Evolutionary conservation across 37 sponge, comb jelly and placozoan genomes (phyloP), one percentile per base, ranked within the genome.

Genomic region (Ianthella basta): DNA sequence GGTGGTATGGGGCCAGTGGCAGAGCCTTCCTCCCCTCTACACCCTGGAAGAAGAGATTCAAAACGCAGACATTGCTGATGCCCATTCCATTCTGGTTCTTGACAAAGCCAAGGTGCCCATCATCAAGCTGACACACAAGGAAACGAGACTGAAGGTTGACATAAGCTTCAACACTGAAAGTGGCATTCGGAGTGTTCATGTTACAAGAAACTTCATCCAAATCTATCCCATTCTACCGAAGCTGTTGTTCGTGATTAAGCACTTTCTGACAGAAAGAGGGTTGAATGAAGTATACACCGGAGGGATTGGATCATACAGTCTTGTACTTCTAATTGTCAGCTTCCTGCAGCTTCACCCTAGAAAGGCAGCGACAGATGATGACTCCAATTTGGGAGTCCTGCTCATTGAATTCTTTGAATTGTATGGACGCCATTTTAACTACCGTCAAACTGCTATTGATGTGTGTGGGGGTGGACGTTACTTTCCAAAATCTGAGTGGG

Each of bases 371-470:
- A 77, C 86, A 16, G 88, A 87, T 10, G 50, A 87, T 35, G 84
- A 90, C 38, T 87, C 95, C 15, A 98, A 98, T 53, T 88, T 96
- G 33, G 99, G 95, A 0, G 99, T 96, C 24, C 83, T 98, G 25
- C 73, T 98, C 63, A 96, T 98, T 27, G 99, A 98, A 72, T 98
- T 98, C 80, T 98, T 98, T 61, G 99, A 98, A 86, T 81, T 98
- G 23, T 98, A 96, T 75, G 99, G 99, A 4, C 81, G 95, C 12
- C 59, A 84, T 30, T 96, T 98, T 80, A 96, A 96, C 88, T 98
- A 98, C 83, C 75, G 72, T 80, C 94, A 91, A 60, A 91, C 91
- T 0, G 96, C 90, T 0, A 98, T 98, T 30, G 33, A 77, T 0
- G 89, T 98, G 1, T 15, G 54, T 33, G 83, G 91, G 55, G 95